Evolutionary conservation across 2,888 invertebrate genomes (phyloP).

Genomic region (Clitarchus hookeri): DNA sequence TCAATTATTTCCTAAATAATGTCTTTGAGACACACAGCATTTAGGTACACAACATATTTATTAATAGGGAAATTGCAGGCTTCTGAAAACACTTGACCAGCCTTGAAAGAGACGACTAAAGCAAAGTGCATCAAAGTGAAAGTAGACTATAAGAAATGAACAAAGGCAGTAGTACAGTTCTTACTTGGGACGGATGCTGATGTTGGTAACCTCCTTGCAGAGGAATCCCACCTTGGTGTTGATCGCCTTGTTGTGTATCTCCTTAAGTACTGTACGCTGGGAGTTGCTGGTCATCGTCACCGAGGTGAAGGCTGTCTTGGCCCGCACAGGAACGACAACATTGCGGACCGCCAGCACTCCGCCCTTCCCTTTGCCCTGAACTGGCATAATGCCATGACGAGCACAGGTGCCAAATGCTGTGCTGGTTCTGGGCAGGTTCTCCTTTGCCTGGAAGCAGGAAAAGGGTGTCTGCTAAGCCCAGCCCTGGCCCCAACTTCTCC

Average conservation of each 20-base stretch:
- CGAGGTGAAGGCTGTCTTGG: not conserved
- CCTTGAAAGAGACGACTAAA: no score
- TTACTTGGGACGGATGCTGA: not conserved
- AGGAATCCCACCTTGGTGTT: not conserved
- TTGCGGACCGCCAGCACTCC: not conserved
- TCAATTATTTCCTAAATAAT: no score
- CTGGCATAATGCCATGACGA: not conserved
- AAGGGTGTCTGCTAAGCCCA: no score
- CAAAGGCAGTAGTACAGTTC: not conserved
- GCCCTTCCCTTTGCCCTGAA: not conserved
- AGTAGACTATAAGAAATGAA: no score
- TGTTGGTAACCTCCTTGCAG: slow-evolving; percentile 1
- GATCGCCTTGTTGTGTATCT: not conserved
- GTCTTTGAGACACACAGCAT: no score
- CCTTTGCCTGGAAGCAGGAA: not conserved
- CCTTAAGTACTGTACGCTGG: not conserved
- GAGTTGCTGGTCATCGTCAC: not conserved
- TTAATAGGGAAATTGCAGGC: no score
- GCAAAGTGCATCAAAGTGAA: no score
- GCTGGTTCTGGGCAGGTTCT: not conserved
- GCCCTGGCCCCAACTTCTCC: no score
- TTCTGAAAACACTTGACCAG: no score
- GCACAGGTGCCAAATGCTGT: not conserved
- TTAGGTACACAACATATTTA: no score
- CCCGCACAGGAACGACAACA: not conserved